Percentiles rank a stretch among this genome's conserved stretches.
Evolutionary conservation across 2,888 invertebrate genomes (phyloP).

Genomic region (Leucophenga maculata): DNA sequence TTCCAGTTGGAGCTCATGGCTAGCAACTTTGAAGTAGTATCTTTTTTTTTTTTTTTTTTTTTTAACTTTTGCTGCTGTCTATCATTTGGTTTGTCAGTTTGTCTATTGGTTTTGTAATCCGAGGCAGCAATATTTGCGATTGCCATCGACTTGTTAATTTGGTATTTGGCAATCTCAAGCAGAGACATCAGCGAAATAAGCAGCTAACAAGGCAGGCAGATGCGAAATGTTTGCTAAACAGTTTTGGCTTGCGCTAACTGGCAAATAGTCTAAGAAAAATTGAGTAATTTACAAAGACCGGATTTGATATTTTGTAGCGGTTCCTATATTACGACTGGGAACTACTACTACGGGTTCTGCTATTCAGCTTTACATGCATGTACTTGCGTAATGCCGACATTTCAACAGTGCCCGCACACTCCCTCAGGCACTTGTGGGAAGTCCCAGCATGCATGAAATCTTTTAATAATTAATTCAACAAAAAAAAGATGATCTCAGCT

Average conservation of each 20-base stretch:
- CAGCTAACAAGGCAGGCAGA: background rate
- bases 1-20: slow-evolving; percentile 7
- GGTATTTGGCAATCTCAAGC: slow-evolving; percentile 44
- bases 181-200: background rate
- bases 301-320: background rate
- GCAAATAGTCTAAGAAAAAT: slow-evolving; percentile 11
- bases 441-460: background rate
- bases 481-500: slow-evolving; percentile 17
- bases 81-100: slow-evolving; percentile 28
- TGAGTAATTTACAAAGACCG: background rate
- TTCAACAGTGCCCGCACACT: too few relatives aligned
- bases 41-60: slow-evolving; percentile 16
- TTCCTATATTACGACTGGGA: background rate
- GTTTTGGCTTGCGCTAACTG: slow-evolving; percentile 3
- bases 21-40: background rate
- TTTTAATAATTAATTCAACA: background rate
- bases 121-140: slow-evolving; percentile 28
- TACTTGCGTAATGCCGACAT: too few relatives aligned
- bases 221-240: background rate
- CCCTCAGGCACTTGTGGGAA: too few relatives aligned
- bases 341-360: too few relatives aligned
- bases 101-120: slow-evolving; percentile 47
- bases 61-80: slow-evolving; percentile 13
- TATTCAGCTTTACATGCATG: too few relatives aligned
- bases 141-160: slow-evolving; percentile 58